Base-by-base conservation (phyloP, 92 coral and sea anemone genomes). In the Siderastrea radians region DNA sequence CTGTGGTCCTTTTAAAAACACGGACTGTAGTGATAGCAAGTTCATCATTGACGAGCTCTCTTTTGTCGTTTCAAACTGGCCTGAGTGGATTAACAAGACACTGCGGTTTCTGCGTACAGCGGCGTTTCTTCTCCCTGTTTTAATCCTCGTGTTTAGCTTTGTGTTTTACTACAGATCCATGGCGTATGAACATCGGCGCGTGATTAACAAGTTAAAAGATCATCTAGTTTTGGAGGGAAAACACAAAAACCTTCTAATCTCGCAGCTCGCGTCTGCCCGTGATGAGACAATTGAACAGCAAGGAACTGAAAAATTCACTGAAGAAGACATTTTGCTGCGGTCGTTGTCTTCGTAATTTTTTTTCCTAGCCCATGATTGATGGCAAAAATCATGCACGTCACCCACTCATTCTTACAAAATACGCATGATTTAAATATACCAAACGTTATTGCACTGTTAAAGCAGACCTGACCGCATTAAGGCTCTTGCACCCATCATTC, bases 1-100 rank as follows among this genome's bases (percentile, higher is more conserved):
- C 49, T 95, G 98, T 65, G 98, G 98, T 1, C 98, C 98, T 13
- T 96, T 93, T 51, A 96, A 94, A 61, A 97, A 97, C 90, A 61
- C 63, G 43, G 74, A 80, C 70, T 95, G 99, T 61, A 90, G 86
- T 52, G 45, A 80, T 19, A 87, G 63, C 1, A 81, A 84, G 49
- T 90, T 95, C 47, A 97, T 97, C 84, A 89, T 95, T 55, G 91
- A 91, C 67, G 86, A 87, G 43, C 79, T 97, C 1, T 86, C 92
- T 1, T 52, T 45, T 14, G 98, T 89, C 57, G 74, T 97, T 46
- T 78, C 90, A 17, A 77, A 86, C 49, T 95, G 99, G 99, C 97
- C 98, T 0, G 79, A 63, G 49, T 86, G 87, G 89, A 84, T 97
- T 57, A 95, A 93, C 45, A 91, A 94, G 83, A 88, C 92, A 50